These are phyloP conservation scores for Metopia argyrocephala DNA, from an alignment of 2,888 invertebrate genomes.

Conservation along the genomic window DNA sequence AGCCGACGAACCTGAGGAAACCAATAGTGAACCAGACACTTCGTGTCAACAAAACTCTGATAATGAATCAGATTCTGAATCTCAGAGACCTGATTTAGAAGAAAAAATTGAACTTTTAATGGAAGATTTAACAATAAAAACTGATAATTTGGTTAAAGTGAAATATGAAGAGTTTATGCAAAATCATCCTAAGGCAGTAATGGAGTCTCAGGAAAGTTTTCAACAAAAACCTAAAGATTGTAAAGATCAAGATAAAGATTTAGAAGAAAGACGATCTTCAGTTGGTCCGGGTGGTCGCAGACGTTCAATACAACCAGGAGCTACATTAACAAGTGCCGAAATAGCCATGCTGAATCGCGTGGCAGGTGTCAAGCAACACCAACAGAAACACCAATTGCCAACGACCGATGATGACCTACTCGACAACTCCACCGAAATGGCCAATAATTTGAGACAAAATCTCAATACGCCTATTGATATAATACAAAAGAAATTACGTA, in stretches of 20 bases:
- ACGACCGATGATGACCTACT: conserved; percentile 71
- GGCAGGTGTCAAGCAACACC: conserved; percentile 75
- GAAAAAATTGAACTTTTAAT: conserved; percentile 86
- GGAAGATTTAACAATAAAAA: conserved; percentile 85
- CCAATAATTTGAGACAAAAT: conserved; percentile 68
- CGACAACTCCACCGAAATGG: conserved; percentile 71
- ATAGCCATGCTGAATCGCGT: conserved; percentile 82
- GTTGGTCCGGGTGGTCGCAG: conserved; percentile 74
- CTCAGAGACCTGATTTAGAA: conserved; percentile 83
- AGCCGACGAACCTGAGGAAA: conserved; percentile 82
- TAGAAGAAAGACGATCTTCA: conserved; percentile 48
- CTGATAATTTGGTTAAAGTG: conserved; percentile 83
- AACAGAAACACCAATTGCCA: conserved; percentile 56
- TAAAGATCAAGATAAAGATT: conserved; percentile 35
- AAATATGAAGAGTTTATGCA: conserved; percentile 82
- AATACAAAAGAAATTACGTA: conserved; percentile 76
- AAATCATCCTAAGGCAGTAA: conserved; percentile 77
- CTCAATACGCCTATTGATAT: conserved; percentile 73
- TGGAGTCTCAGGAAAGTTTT: conserved; percentile 76
- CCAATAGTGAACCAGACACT: conserved; percentile 82
- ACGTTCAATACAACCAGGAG: conserved; percentile 82
- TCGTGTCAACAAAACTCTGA: conserved; percentile 77
- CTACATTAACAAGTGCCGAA: conserved; percentile 81
- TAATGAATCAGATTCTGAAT: conserved; percentile 79
- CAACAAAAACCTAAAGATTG: conserved; percentile 63